Conservation (phyloP, 2,888 invertebrate genomes). For the Caenorhabditis sinica region DNA sequence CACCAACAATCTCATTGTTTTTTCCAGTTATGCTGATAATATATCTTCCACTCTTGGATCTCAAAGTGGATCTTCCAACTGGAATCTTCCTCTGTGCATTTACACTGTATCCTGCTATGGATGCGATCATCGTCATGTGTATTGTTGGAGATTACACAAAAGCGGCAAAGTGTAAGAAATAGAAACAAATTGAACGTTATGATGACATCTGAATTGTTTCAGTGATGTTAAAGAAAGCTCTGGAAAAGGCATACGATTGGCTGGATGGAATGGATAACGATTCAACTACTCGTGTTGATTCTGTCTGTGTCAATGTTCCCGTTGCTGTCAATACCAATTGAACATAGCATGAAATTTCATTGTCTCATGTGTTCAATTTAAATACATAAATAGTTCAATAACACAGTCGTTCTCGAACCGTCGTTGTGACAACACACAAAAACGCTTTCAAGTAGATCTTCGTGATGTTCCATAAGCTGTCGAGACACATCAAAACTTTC, state of each 20-base stretch:
- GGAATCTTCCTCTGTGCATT: conserved; percentile 21
- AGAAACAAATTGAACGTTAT: neutral
- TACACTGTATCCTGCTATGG: conserved; percentile 29
- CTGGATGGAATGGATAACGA: neutral
- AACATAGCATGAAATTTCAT: neutral
- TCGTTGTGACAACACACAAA: no score
- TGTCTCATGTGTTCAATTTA: no score
- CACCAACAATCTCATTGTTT: conserved; percentile 35
- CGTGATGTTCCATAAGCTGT: neutral
- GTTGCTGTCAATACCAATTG: neutral
- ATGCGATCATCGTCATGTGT: conserved; percentile 30
- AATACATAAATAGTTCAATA: no score
- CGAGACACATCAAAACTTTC: neutral
- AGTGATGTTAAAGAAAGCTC: neutral
- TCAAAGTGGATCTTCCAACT: conserved; percentile 37
- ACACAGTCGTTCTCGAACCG: no score
- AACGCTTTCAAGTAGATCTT: no score
- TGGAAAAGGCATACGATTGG: neutral
- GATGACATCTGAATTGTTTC: neutral
- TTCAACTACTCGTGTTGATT: neutral
- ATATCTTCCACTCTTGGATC: conserved; percentile 21
- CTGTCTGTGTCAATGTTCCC: neutral
- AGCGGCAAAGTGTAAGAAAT: neutral
- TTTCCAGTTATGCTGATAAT: conserved; percentile 29
- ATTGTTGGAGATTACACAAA: conserved; percentile 26